Base-by-base conservation (phyloP, 2,113 vertebrate species). In the Labeo rohita region DNA sequence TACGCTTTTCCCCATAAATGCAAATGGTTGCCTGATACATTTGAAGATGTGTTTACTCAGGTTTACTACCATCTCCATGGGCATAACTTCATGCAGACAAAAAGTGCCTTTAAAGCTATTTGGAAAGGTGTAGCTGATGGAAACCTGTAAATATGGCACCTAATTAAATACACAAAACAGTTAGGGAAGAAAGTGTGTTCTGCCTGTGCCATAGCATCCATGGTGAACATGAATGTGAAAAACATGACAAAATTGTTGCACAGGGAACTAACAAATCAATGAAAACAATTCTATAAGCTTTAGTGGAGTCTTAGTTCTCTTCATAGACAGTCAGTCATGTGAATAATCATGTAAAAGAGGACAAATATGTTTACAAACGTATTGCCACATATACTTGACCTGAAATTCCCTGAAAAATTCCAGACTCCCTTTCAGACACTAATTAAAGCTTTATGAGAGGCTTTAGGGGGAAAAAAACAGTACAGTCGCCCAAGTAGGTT, bases 401-500 rank as follows among this genome's bases (percentile, higher is more conserved):
- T 45, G 45, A 83, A 88, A 88, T 63, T 54, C 56, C 70, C 76
- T 92, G 85, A 36, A 85, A 88, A 89, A 90, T 8, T 9, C 80
- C 90, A 49, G 88, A 90, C 93, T 89, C 66, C 43, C 36, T 84
- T 89, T 85, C 85, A 79, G 72, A 86, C 66, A 66, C 88, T 86
- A 92, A 91, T 92, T 91, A 86, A 45, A 89, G 90, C 50, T 91
- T 93, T 94, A 92, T 88, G 82, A 89, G 92, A 90, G 84, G 70
- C 86, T 78, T 61, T 63, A 89, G 61, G 11, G 87, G 90, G 84
- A 81, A 90, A 93, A 90, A 93, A 93, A 92, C 89, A 89, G 52
- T 90, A 74, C 85, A 87, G 80, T 73, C 88, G 85, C 91, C 91
- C 92, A 94, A 92, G 90, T 93, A 91, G 90, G 88, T 90, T 93